A percentile compares a stretch with the other conserved stretches of the same genome.
Evolutionary conservation across 2,113 vertebrate species (phyloP).

Genomic region (Holacanthus passer): DNA sequence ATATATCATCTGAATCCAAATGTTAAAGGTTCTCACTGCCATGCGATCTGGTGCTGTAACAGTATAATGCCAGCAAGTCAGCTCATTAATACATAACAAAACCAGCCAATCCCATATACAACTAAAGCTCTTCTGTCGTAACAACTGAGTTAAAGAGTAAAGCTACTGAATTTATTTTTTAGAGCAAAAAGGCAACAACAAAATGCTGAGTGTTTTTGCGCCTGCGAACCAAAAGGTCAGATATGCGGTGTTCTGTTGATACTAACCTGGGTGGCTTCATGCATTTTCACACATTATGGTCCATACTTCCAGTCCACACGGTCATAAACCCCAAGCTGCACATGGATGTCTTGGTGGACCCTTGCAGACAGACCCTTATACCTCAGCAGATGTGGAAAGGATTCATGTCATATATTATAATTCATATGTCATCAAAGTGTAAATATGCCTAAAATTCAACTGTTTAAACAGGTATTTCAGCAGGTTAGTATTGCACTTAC

Average conservation of each 20-base stretch:
- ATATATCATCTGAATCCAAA: neutral
- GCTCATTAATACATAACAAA: neutral
- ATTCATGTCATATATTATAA: too few species aligned
- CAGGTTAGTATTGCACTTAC: neutral
- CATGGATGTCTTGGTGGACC: neutral
- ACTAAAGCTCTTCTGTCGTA: neutral
- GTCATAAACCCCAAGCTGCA: neutral
- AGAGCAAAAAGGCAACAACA: neutral
- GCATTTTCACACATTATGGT: neutral
- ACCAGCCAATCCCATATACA: neutral
- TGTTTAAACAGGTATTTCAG: neutral
- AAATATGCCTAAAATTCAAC: neutral
- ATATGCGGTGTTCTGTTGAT: too few species aligned
- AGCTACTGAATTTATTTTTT: neutral
- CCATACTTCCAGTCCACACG: neutral
- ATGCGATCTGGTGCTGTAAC: neutral
- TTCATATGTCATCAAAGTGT: neutral
- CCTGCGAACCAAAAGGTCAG: too few species aligned
- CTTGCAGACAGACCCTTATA: too few species aligned
- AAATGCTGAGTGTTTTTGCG: neutral
- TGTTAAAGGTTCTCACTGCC: slow-evolving; percentile 12
- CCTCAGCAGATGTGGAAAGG: too few species aligned
- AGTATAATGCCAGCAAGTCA: neutral
- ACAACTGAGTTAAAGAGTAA: neutral
- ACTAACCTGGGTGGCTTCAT: neutral